Conservation (phyloP, 2,797 vertebrate species). For the Garrulus glandarius region DNA sequence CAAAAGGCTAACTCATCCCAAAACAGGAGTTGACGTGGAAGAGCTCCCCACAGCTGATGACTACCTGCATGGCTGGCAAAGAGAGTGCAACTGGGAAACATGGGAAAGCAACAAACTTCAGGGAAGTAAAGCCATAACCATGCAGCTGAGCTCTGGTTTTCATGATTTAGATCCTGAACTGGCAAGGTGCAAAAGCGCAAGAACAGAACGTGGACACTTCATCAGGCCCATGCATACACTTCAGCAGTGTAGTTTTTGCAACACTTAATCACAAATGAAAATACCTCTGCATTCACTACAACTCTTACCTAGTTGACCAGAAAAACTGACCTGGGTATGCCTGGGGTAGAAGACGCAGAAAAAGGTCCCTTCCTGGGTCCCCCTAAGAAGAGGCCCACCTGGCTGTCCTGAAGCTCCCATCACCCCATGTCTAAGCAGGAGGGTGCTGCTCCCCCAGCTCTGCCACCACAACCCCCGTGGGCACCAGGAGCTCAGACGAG, state of each 20-base stretch:
- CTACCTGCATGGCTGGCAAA: not conserved
- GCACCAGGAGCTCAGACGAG: rapidly evolving
- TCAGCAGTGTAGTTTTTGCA: not conserved
- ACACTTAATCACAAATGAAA: not conserved
- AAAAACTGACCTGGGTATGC: not conserved
- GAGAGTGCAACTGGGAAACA: not conserved
- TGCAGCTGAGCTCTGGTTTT: not conserved
- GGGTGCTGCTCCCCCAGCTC: not conserved
- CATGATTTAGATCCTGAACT: not conserved
- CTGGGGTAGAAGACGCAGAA: not conserved
- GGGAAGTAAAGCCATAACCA: not conserved
- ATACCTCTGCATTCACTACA: not conserved
- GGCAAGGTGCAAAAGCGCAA: not conserved
- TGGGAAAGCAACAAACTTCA: not conserved
- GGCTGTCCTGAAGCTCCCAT: not conserved
- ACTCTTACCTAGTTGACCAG: not conserved
- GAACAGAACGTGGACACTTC: not conserved
- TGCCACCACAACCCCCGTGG: rapidly evolving
- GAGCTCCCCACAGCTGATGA: not conserved
- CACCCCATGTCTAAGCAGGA: not conserved
- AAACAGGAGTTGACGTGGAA: not conserved
- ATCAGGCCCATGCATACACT: not conserved
- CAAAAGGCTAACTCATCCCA: not conserved
- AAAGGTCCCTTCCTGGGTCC: not conserved
- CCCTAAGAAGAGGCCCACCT: not conserved